These are phyloP conservation scores for Spodoptera picta DNA, from an alignment of 2,888 invertebrate genomes.

Conservation along the genomic window DNA sequence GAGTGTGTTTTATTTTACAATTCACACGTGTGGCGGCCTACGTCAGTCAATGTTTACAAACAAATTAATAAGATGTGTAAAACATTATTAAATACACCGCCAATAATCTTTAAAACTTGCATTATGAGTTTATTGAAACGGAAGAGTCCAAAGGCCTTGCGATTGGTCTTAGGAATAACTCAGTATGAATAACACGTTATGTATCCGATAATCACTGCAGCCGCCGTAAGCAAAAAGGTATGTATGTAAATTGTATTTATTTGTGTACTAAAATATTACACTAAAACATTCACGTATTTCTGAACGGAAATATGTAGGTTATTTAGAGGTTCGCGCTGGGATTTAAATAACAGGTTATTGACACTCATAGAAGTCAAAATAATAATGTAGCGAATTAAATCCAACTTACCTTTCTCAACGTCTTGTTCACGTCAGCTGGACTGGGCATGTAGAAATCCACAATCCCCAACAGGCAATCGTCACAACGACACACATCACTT, in stretches of 20 bases:
- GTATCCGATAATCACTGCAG: too few relatives aligned
- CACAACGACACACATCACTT: slow-evolving; percentile 94
- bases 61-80: slow-evolving; percentile 39
- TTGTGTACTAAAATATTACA: too few relatives aligned
- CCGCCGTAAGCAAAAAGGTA: too few relatives aligned
- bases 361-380: not conserved
- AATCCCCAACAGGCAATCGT: slow-evolving; percentile 94
- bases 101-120: too few relatives aligned
- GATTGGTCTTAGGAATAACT: not conserved
- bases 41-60: slow-evolving; percentile 54
- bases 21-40: slow-evolving; percentile 36
- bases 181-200: not conserved
- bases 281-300: too few relatives aligned
- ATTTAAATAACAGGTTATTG: too few relatives aligned
- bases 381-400: slow-evolving; percentile 15
- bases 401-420: slow-evolving; percentile 90
- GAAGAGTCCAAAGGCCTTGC: too few relatives aligned
- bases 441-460: slow-evolving; percentile 91
- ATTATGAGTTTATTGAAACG: too few relatives aligned
- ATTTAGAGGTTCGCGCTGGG: too few relatives aligned
- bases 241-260: too few relatives aligned
- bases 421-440: slow-evolving; percentile 85
- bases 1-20: slow-evolving; percentile 4
- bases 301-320: too few relatives aligned
- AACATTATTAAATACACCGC: slow-evolving; percentile 2